Base-by-base conservation (phyloP, 2,888 invertebrate genomes). In the Drosophila austrosaltans region DNA sequence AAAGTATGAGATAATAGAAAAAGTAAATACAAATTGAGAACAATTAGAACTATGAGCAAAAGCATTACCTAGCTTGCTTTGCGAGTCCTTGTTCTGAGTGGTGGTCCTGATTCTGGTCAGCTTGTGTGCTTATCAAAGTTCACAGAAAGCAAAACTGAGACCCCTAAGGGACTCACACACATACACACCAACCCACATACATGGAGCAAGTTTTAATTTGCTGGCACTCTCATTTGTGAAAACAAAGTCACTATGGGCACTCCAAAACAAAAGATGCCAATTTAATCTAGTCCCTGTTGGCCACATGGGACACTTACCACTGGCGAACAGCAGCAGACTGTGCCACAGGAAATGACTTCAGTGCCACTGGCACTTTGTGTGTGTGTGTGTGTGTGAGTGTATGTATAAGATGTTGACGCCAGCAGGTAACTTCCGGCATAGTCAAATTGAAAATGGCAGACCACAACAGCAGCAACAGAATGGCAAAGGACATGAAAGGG, bases 271-370 rank as follows among this genome's bases (percentile, higher is more conserved):
- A 90, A 90, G 88, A 89, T 90, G 91, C 90, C 90, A 91, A 90
- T 91, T 90, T 91, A 90, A 91, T 91, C 90, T 87, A 90, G 85
- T 86, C 74, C 84, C 90, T 81, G 83, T 82, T 84, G 90, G 91
- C 90, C 91, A 91, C 90, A 91, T 91, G 90, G 91, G 90, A 90
- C 89, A 77, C 77, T 86, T 60, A 57, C 66, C 53, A 44, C 61
- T 48, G 48, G 48, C 61, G 48, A 22, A 16, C 65, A 32, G 22
- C 65, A 66, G 36, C 57, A 62, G 69, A 40, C 75, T 53, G 65
- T 48, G 48, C 61, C 61, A 76, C 89, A 89, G 84, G 89, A 85
- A 85, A 85, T 85, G 84, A 85, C 84, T 83, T 85, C 84, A 87
- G 84, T 77, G 84, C 81, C 84, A 62, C 36, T 72, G 63, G 68